A percentile compares a stretch with the other conserved stretches of the same genome.
Conservation (phyloP, 2,797 vertebrate species). For the Melanotaenia pygmaea region DNA sequence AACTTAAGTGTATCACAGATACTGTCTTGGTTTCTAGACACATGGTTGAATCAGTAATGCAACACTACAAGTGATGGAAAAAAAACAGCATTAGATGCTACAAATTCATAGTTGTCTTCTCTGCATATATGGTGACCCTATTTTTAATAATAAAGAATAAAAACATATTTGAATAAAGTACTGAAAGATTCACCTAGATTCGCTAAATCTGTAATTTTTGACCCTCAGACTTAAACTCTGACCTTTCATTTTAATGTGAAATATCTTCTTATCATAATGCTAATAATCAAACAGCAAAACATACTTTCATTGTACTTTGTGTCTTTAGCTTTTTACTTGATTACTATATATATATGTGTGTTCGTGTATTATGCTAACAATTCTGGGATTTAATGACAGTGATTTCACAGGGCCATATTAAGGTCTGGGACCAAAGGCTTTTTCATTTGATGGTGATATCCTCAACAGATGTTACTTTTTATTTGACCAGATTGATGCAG, state of each 20-base stretch:
- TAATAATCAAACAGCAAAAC: slow-evolving; percentile 29
- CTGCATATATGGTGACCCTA: not conserved
- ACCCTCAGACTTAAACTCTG: not conserved
- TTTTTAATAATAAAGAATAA: too few relatives aligned
- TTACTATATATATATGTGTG: not conserved
- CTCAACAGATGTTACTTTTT: slow-evolving; percentile 54
- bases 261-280: not conserved
- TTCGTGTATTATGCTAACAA: not conserved
- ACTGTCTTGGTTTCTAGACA: slow-evolving; percentile 1
- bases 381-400: slow-evolving; percentile 43
- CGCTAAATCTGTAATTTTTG: not conserved
- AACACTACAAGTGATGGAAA: not conserved
- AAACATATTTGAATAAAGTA: not conserved
- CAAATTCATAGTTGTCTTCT: not conserved
- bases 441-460: slow-evolving; percentile 22
- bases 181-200: not conserved
- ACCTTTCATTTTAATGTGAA: not conserved
- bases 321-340: slow-evolving; percentile 14
- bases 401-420: slow-evolving; percentile 24
- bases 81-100: not conserved
- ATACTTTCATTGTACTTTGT: slow-evolving; percentile 10
- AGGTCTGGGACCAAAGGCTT: slow-evolving; percentile 32
- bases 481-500: slow-evolving; percentile 32
- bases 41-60: not conserved
- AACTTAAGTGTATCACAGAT: slow-evolving; percentile 13